Base-by-base conservation (phyloP, 1,140 invertebrate species). In the Mycetomoellerius zeteki region DNA sequence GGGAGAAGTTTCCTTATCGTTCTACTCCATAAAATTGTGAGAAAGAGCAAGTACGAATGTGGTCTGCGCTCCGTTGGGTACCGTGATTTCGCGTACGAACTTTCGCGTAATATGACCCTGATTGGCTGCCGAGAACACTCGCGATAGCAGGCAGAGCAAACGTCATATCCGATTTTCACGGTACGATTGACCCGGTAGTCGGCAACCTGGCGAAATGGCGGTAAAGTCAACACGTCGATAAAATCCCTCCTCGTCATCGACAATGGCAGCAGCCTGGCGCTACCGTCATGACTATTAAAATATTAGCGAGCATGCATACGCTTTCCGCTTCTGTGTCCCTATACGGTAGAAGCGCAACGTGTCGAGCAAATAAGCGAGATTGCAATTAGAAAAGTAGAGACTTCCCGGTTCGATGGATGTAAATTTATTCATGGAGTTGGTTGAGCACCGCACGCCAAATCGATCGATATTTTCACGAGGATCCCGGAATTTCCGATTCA, bases 191-290 rank as follows among this genome's bases (percentile, higher is more conserved):
- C 85, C 88, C 69, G 72, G 50, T 73, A 78, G 65, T 86, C 77
- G 71, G 47, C 85, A 67, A 60, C 81, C 73, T 67, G 86, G 73
- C 80, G 80, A 89, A 89, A 85, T 82, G 43, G 71, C 52, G 60
- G 69, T 85, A 85, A 91, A 91, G 77, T 78, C 77, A 78, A 80
- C 73, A 78, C 75, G 56, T 86, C 88, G 85, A 91, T 90, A 82
- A 86, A 86, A 73, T 80, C 78, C 73, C 52, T 58, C 58, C 69
- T 67, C 62, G 71, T 71, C 69, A 86, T 86, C 47, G 64, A 56
- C 78, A 82, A 85, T 64, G 47, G 69, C 60, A 60, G 43, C 65
- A n/a, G 33, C 21, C 47, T 30, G 58, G 78, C 56, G 52, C 47
- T 33, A 52, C n/a, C 54, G 80, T 76, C 75, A 65, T 76, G 82